Evolutionary conservation across 1,140 invertebrate genomes (phyloP).

Genomic region (Atopsyche davidsoni): DNA sequence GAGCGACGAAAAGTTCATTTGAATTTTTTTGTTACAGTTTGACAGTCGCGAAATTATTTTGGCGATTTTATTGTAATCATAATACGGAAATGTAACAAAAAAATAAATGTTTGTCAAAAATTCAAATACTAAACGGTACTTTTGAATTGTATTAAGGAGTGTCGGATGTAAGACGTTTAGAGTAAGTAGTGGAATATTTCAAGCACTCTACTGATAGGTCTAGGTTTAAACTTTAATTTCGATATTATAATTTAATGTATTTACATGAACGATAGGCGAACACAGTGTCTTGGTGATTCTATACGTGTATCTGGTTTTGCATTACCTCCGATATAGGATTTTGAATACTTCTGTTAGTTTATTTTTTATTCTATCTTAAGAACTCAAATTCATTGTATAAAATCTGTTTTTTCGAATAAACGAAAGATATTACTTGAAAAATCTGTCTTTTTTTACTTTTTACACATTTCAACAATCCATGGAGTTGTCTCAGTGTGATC

Average conservation of each 20-base stretch:
- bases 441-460: constrained; percentile 9
- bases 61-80: not conserved
- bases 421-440: constrained; percentile 20
- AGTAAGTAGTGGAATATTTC: constrained; percentile 16
- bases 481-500: too few relatives aligned
- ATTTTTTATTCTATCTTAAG: constrained; percentile 18
- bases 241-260: constrained; percentile 17
- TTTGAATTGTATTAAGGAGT: too few relatives aligned
- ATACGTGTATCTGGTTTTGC: constrained; percentile 9
- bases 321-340: constrained; percentile 22
- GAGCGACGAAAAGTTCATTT: not conserved
- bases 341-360: constrained; percentile 15
- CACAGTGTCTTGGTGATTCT: constrained; percentile 13
- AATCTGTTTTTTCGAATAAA: constrained; percentile 24
- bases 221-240: constrained; percentile 19
- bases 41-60: not conserved
- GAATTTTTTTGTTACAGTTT: too few relatives aligned
- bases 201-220: constrained; percentile 15
- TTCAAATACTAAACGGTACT: constrained; percentile 10
- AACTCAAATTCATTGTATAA: constrained; percentile 20
- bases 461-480: too few relatives aligned
- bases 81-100: not conserved
- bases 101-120: not conserved
- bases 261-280: constrained; percentile 1
- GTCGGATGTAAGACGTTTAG: constrained; percentile 21